Base-by-base conservation (phyloP, 2,888 invertebrate genomes). In the Pollenia angustigena region DNA sequence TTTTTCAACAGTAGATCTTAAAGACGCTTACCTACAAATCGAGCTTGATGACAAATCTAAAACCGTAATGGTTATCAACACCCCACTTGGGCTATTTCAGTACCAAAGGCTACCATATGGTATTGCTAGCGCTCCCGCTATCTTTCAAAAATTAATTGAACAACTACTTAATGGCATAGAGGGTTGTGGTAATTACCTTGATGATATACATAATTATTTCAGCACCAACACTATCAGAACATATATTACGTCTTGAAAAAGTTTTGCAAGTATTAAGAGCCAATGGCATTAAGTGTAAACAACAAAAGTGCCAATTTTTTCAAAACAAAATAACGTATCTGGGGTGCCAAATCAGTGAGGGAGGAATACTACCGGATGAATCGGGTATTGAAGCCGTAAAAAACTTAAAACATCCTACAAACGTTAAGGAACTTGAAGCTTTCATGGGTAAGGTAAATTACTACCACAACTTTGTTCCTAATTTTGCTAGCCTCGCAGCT, bases 181-280 rank as follows among this genome's bases (percentile, higher is more conserved):
- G n/a, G n/a, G n/a, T n/a, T n/a, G n/a, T n/a, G n/a, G n/a, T n/a
- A n/a, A 85, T 60, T 88, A 88, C 62, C n/a, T 87, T 4, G 86
- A 89, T 60, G 88, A 88, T 18, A 88, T n/a, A n/a, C n/a, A n/a
- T 87, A 40, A 50, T 85, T 8, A 58, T 84, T 12, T 50, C 85
- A 12, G 85, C 78, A n/a, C 72, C 83, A 48, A 68, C 80, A 40
- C 14, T 32, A 32, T 32, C 32, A 32, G 32, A 32, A 32, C 4
- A 32, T 32, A 32, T 32, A 4, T 32, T 32, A 32, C 3, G 32
- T 32, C 32, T 32, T 32, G 32, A 32, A 4, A 32, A 32, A 32
- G 80, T 85, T 11, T 48, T 87, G 4, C 7, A 75, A 16, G 54
- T 82, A 32, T 48, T 75, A 75, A 58, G 7, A 42, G 44, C 44